Base-by-base conservation (phyloP, 2,888 invertebrate genomes). In the Drosophila putrida region DNA sequence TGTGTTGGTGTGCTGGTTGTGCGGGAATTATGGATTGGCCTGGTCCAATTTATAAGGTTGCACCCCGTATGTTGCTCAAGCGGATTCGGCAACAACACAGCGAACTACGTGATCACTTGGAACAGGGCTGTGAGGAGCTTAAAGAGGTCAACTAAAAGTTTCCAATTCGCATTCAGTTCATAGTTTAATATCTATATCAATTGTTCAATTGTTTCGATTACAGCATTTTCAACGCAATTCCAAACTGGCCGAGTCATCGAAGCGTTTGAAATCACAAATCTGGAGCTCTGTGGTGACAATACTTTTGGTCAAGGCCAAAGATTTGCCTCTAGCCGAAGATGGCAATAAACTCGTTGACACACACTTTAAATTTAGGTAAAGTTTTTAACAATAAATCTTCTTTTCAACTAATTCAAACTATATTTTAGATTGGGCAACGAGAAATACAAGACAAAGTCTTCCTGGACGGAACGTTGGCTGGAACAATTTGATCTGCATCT, bases 201-300 rank as follows among this genome's bases (percentile, higher is more conserved):
- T 61, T 27, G 31, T 1, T 39, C 39, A 62, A 53, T 33, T 53
- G 15, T 11, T 20, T 20, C 20, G 36, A 57, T 57, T 87, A 25
- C 81, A 97, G 97, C 97, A 97, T 91, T 95, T 96, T 82, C 95
- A 96, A 89, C 95, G 95, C 90, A 96, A 95, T 90, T 95, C 95
- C 72, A 94, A 96, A 90, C 92, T 96, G 75, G 95, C 95, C 41
- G 97, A 97, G 90, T 96, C 96, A 61, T 97, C 96, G 90, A 95
- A 96, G 90, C 94, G 96, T 69, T 93, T 98, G 58, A 98, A 98
- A 93, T 97, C 97, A 31, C 98, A 99, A 93, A 97, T 98, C 91
- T 99, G 99, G 99, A 98, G 97, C 91, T 97, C 98, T 3, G 98
- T 98, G 63, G 98, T 99, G 38, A 99, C 98, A 67, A 97, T 99